Evolutionary conservation across 92 coral and sea anemone genomes (phyloP).

Genomic region (Epizoanthus fatuus): DNA sequence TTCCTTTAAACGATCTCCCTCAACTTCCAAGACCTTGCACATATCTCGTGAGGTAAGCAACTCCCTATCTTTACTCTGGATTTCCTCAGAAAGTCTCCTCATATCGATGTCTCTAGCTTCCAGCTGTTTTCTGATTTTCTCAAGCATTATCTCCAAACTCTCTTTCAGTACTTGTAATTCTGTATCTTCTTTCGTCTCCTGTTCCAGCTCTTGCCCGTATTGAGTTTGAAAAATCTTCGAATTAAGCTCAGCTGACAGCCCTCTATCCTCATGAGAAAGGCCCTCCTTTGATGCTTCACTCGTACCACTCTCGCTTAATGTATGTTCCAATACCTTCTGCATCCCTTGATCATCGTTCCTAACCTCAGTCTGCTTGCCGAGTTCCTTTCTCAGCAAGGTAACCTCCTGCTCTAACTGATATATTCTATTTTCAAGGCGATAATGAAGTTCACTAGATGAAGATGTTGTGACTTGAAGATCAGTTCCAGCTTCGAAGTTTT

Average conservation of each 20-base stretch:
- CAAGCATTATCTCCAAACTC: not conserved
- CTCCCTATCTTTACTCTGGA: not conserved
- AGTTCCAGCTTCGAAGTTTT: not conserved
- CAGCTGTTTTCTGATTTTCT: not conserved
- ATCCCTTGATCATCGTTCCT: not conserved
- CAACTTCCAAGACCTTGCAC: slow-evolving; percentile 11
- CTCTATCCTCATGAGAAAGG: not conserved
- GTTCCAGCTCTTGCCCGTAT: not conserved
- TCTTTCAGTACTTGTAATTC: not conserved
- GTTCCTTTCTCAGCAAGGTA: slow-evolving; percentile 12
- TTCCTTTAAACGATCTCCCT: not conserved
- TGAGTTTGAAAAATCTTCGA: not conserved
- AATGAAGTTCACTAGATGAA: not conserved
- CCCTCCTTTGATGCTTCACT: not conserved
- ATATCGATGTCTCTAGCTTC: not conserved
- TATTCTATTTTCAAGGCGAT: slow-evolving; percentile 23
- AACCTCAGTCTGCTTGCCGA: not conserved
- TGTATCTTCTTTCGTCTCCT: not conserved
- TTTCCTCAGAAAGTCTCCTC: not conserved
- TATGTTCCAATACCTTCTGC: not conserved
- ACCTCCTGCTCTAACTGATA: slow-evolving; percentile 20
- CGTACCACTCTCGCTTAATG: slow-evolving; percentile 15
- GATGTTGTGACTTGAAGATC: not conserved
- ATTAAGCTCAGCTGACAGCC: not conserved
- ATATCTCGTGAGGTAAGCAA: not conserved